Percentiles rank a stretch among this genome's conserved stretches.
phyloP scores from a whole-genome alignment of 1,140 invertebrate species.

The Tenebrio molitor region DNA sequence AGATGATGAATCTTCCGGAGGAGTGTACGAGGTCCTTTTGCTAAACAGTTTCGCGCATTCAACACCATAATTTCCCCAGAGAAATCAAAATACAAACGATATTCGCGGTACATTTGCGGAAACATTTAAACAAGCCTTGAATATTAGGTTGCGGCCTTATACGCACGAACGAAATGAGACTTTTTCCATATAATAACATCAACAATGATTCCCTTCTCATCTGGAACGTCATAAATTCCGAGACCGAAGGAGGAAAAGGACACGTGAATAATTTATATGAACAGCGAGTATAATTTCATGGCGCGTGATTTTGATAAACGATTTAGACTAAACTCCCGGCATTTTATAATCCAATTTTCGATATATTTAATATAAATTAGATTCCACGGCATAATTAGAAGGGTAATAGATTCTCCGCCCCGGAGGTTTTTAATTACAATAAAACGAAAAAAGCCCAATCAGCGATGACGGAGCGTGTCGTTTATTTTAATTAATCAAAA shows the following conservation, averaged over 20 bases:
- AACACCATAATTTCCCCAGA: slow-evolving; percentile 58
- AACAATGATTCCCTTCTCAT: slow-evolving; percentile 39
- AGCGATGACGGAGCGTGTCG: slow-evolving; percentile 5
- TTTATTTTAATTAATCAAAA: slow-evolving; percentile 48
- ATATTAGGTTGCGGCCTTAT: slow-evolving; percentile 41
- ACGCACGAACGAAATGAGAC: slow-evolving; percentile 17
- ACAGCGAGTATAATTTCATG: slow-evolving; percentile 49
- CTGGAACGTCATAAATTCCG: slow-evolving; percentile 37
- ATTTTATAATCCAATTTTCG: slow-evolving; percentile 52
- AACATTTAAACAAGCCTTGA: slow-evolving; percentile 54
- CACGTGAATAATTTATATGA: slow-evolving; percentile 49
- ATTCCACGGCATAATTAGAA: slow-evolving; percentile 43
- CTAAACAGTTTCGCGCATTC: slow-evolving; percentile 42
- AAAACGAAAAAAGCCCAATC: slow-evolving; percentile 35
- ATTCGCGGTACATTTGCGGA: slow-evolving; percentile 59
- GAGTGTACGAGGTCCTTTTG: slow-evolving; percentile 35
- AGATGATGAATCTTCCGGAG: slow-evolving; percentile 16
- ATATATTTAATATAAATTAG: slow-evolving; percentile 52
- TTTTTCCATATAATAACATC: slow-evolving; percentile 32
- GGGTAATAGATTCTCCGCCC: slow-evolving; percentile 44
- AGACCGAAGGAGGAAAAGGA: slow-evolving; percentile 39
- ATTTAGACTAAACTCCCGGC: slow-evolving; percentile 43
- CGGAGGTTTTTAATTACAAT: slow-evolving; percentile 42
- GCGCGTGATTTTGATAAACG: slow-evolving; percentile 50
- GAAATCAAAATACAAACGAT: slow-evolving; percentile 59